Evolutionary conservation across 2,888 invertebrate species (phyloP), one percentile per base, ranked within the genome.

Genomic region (Apodemia duryi): DNA sequence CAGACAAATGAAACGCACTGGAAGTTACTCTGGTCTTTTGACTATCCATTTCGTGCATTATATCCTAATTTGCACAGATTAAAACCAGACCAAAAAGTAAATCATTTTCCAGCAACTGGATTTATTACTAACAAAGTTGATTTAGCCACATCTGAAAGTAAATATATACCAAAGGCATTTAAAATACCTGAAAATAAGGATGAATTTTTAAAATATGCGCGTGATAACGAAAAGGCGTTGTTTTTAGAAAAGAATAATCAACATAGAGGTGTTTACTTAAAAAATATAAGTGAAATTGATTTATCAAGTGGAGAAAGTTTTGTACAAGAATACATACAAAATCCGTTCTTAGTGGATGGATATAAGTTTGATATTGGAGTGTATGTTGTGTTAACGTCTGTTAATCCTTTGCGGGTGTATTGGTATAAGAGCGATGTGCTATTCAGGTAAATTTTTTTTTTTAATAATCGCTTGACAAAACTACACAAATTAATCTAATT

Each of bases 311-410:
- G 93, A 46, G 95, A 95, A 65, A 95, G 95, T 64, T 99, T 99
- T 83, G 94, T 99, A 2, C 99, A 99, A 80, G 96, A 98, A 83
- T 99, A 95, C 83, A 93, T 99, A 32, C 95, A 95, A 72, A 96
- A 95, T 70, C 99, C 99, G 5, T 95, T 96, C 74, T 91, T 99
- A 28, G 95, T 99, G 3, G 98, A 98, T 82, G 98, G 97, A 1
- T 95, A 97, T 83, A 98, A 98, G 90, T 99, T 99, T 86, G 99
- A 99, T 86, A 97, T 99, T 82, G 99, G 99, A 9, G 95, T 99
- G 66, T 99, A 99, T 81, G 97, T 97, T 0, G 95, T 96, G 0
- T 88, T 99, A 29, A 98, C 98, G 0, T 98, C 98, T 0, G 93
- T 99, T 1, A 94, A 97, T 84, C 99, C 99, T 1, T 86, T 99